Evolutionary conservation across 2,888 invertebrate genomes (phyloP), one percentile per base, ranked within the genome.

Genomic region (Molanna angustata): DNA sequence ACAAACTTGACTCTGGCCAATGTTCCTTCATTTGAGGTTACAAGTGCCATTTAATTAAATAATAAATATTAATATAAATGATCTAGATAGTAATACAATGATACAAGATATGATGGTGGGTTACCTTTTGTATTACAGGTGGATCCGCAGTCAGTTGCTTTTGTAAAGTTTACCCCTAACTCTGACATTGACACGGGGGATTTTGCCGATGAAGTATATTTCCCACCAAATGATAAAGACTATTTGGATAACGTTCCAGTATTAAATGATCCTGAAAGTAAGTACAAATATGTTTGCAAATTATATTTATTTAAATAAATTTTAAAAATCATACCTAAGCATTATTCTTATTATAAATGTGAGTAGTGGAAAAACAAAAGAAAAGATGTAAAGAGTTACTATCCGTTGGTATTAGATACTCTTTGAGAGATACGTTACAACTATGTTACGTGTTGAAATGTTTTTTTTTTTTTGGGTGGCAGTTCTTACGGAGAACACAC

Each of bases 191-290:
- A 75, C 4, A 80, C 86, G 64, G 80, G 83, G 2, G 82, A 85
- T 60, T 90, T 83, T 65, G 88, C 90, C n/a, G 89, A 90, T 64
- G 89, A 90, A 71, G 78, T 88, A 13, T 90, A 87, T 67, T 87
- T 80, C 67, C 90, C 90, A 18, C 85, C 88, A 54, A 69, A 73
- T 40, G 76, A 80, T 47, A 76, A 78, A 19, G 31, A 32, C 19
- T 33, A 33, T 33, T 68, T 44, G 63, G 69, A 41, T 2, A 56
- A 48, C 17, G 14, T 53, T 3, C 53, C 50, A 4, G n/a, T 48
- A 22, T 19, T 50, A 17, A 48, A 52, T 7, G 51, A 54, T 6
- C 61, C 67, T 21, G 69, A 69, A 55, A 59, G 70, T 70, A 62
- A 66, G 66, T 64, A 35, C 18, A 20, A 21, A 17, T 39, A 21